These are phyloP conservation scores for Aythya baeri DNA, from an alignment of 2,113 vertebrate species.

Conservation along the genomic window DNA sequence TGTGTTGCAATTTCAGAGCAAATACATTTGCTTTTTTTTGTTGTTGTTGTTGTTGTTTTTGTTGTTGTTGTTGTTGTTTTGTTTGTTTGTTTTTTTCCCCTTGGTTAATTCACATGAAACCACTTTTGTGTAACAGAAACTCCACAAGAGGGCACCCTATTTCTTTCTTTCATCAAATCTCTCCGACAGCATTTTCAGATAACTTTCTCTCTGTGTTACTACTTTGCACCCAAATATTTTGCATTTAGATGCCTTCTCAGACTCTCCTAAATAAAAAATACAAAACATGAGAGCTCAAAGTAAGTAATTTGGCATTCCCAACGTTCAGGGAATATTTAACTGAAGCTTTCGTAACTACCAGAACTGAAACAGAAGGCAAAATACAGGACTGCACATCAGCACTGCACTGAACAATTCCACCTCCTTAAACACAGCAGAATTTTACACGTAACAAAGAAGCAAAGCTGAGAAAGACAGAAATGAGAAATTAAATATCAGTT, in stretches of 20 bases:
- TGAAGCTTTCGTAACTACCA: neutral
- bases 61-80: neutral
- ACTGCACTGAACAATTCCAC: neutral
- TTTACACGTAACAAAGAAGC: neutral
- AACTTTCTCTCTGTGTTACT: neutral
- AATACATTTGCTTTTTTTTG: neutral
- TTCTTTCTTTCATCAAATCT: neutral
- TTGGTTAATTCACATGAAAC: accelerated
- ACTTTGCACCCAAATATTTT: accelerated
- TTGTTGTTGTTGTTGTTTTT: neutral
- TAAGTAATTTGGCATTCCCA: neutral
- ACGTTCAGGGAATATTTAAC: neutral
- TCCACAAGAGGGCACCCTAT: neutral
- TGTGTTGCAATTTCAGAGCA: neutral
- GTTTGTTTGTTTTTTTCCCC: too few species aligned
- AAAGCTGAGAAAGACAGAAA: neutral
- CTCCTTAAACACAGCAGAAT: neutral
- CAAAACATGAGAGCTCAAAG: neutral
- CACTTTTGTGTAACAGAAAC: neutral
- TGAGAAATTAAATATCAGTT: neutral
- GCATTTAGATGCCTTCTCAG: accelerated
- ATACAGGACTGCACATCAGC: neutral
- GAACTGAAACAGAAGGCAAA: accelerated
- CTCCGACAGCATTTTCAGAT: neutral
- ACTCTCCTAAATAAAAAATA: neutral